Evolutionary conservation across 2,797 vertebrate species (phyloP), one percentile per base, ranked within the genome.

Genomic region (Macroramphosus scolopax): DNA sequence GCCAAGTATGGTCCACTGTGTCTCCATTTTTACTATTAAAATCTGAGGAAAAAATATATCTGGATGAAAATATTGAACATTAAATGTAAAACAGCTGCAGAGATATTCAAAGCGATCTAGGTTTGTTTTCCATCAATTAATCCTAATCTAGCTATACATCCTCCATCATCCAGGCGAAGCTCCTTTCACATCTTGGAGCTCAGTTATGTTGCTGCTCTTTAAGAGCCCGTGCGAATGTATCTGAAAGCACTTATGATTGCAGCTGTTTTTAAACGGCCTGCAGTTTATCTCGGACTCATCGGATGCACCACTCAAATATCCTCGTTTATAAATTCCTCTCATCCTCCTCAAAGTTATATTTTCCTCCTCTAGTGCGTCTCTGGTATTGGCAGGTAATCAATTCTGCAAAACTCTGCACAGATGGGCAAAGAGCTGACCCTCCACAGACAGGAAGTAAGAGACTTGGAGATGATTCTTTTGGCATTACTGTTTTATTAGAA

Each of bases 401-500:
- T 8, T 58, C 38, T 57, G 17, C 46, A 71, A 8, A 63, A 8
- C 12, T 31, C 12, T 18, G 51, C 61, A 30, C 63, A 54, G 39
- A 54, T 38, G 46, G 35, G 3, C 2, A 31, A 40, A 50, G 43
- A n/a, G n/a, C n/a, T n/a, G 47, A 58, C 51, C 50, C 40, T 39
- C 13, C 31, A 22, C 39, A 61, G 6, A 40, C 44, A 45, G 49
- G n/a, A n/a, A n/a, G n/a, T 26, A 54, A 79, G 18, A 57, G 16
- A 50, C 68, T 1, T 11, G 0, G n/a, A 62, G 51, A 32, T 2
- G 8, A 42, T 39, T 0, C 8, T 72, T 76, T 75, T 75, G 67
- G 62, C 59, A 64, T 80, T 57, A 58, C 35, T 70, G 63, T 89
- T 91, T 91, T 90, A 91, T 91, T 91, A 83, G 75, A 89, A 89